Evolutionary conservation across 2,888 invertebrate genomes (phyloP), one percentile per base, ranked within the genome.

Genomic region (Torymus aiolomorphi): DNA sequence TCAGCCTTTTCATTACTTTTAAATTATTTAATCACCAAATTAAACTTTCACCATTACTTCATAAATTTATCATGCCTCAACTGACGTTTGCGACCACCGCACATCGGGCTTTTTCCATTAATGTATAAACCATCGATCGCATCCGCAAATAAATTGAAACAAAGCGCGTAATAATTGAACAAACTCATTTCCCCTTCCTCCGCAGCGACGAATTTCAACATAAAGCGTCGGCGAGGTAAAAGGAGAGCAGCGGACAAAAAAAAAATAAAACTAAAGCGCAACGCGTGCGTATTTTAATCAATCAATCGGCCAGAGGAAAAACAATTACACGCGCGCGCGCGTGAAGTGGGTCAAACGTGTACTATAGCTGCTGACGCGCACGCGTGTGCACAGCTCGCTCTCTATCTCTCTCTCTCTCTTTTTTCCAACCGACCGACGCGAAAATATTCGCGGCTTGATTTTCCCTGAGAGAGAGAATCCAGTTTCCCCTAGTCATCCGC

Each of bases 271-370:
- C 16, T 42, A 61, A 52, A 59, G 20, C 57, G 10, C 56, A 51
- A 65, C 13, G 11, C 49, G 56, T 20, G 16, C 16, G n/a, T 16
- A 49, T 61, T 73, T 74, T 78, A 73, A 74, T 78, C 63, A 62
- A 78, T 78, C 73, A 74, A 73, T 49, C 24, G 54, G 42, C 54
- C 24, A 51, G 20, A 72, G 24, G 57, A 51, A 76, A 67, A 61
- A 72, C 51, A 72, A 77, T 72, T 52, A 62, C 61, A 56, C 0
- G n/a, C 8, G 16, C 3, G 42, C 42, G 42, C 42, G 8, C 8
- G 42, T 42, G 42, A 42, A 74, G 62, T 78, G 69, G 78, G 73
- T 74, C 74, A 63, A 20, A 31, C 49, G 42, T 51, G 52, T 24
- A 51, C 18, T 24, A 8, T 54, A 52, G 59, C 66, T 59, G 24